Percentiles rank a stretch among this genome's conserved stretches.
Conservation (phyloP, 1,140 invertebrate species). For the Eumeta japonica region DNA sequence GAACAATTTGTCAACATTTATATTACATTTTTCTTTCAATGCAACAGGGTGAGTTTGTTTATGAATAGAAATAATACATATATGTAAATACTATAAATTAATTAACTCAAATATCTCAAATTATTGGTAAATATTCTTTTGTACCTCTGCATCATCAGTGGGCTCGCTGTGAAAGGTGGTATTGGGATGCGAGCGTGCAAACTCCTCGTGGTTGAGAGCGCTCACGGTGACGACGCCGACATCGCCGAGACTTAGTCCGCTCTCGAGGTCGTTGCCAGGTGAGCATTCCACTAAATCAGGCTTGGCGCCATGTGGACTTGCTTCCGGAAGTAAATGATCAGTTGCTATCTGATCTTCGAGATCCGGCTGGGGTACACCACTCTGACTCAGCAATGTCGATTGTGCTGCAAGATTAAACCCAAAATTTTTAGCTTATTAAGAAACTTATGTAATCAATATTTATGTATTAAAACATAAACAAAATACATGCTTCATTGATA, state of each 20-base stretch:
- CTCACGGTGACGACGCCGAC: conserved; percentile 44
- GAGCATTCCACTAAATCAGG: too few species aligned
- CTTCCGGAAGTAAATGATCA: conserved; percentile 27
- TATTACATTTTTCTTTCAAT: too few species aligned
- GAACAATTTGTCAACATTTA: too few species aligned
- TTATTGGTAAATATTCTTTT: conserved; percentile 1
- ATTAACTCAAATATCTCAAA: too few species aligned
- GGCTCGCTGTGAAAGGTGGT: conserved; percentile 53
- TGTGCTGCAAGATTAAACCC: conserved; percentile 33
- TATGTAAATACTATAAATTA: too few species aligned
- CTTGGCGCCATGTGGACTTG: conserved; percentile 16
- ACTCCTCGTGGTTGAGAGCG: conserved; percentile 43
- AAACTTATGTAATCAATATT: conserved; percentile 6
- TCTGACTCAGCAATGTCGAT: conserved; percentile 25
- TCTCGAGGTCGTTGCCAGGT: conserved; percentile 24
- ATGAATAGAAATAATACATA: too few species aligned
- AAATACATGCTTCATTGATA: too few species aligned
- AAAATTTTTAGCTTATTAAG: neutral
- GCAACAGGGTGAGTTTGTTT: too few species aligned
- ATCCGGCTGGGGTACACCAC: conserved; percentile 31
- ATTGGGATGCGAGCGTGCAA: conserved; percentile 49
- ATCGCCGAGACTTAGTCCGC: conserved; percentile 31
- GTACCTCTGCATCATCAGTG: conserved; percentile 24
- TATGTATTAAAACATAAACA: too few species aligned
- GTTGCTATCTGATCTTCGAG: conserved; percentile 42